Percentiles rank a stretch among this genome's conserved stretches.
These are phyloP conservation scores for Hippocampus guttulatus DNA, from an alignment of 2,113 vertebrate species.

Conservation along the genomic window DNA sequence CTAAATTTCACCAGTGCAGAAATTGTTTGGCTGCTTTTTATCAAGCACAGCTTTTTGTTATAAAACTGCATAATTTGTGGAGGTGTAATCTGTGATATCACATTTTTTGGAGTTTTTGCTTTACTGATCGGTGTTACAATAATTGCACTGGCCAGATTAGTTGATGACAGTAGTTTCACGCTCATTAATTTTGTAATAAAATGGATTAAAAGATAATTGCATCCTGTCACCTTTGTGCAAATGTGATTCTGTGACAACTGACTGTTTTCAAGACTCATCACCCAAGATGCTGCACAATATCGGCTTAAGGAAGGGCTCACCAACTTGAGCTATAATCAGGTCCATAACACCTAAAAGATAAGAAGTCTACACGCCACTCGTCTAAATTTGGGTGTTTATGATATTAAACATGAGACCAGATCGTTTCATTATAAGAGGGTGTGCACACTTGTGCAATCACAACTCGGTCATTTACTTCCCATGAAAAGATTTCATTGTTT, in stretches of 20 bases:
- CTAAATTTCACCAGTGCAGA: background rate
- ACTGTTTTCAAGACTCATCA: background rate
- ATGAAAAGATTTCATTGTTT: no score
- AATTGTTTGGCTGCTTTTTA: constrained; percentile 1
- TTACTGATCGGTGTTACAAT: constrained; percentile 23
- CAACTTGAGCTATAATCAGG: background rate
- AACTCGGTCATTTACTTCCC: no score
- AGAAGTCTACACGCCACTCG: no score
- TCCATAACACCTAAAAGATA: background rate
- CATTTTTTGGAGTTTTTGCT: constrained; percentile 27
- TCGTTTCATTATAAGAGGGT: no score
- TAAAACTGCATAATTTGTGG: background rate
- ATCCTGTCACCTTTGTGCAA: constrained; percentile 8
- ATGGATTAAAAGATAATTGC: constrained; percentile 16
- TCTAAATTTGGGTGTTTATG: no score
- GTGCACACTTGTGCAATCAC: no score
- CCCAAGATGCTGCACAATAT: background rate
- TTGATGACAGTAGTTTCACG: constrained; percentile 33
- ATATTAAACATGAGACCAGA: no score
- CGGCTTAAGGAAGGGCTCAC: background rate
- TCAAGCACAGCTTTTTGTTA: constrained; percentile 3
- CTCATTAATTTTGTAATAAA: constrained; percentile 67
- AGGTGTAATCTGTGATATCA: constrained; percentile 40
- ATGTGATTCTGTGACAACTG: background rate
- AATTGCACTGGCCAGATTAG: constrained; percentile 46